Evolutionary conservation across 2,113 vertebrate genomes (phyloP), one percentile per base, ranked within the genome.

Genomic region (Nerophis ophidion): DNA sequence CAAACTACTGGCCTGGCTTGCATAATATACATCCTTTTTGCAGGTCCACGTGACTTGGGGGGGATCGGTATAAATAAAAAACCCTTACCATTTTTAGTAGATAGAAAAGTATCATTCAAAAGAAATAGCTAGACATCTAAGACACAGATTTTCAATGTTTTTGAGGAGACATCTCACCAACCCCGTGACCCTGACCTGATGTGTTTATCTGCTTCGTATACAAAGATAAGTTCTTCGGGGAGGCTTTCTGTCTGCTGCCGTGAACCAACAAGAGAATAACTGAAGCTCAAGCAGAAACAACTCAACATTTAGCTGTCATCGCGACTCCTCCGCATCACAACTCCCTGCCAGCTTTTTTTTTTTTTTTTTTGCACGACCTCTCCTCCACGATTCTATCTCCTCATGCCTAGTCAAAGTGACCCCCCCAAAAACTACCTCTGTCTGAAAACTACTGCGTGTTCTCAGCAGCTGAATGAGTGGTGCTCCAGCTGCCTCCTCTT

Each of bases 171-270:
- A 33, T 12, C n/a, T 50, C 66, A 49, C 66, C 54, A 56, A 66
- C 61, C 50, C 42, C 10, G 5, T 63, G 74, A 71, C 72, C 61
- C 77, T 68, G 75, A 79, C 81, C 60, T 42, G 67, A 66, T 66
- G 34, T n/a, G 60, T 74, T 48, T 65, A 69, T 61, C 3, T 49
- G 8, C 45, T 75, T 61, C 72, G 57, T 61, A 60, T 26, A 34
- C 60, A 60, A 68, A 78, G 65, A 76, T 60, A 64, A 76, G 59
- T 78, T 81, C 63, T 76, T 16, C 48, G 60, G 63, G 68, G 73
- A 73, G 66, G 65, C 60, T 80, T 84, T 72, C 82, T 75, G 74
- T 60, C 75, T 70, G 74, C 60, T 34, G 44, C 51, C 12, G 16
- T 45, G 53, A 71, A 73, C 69, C 60, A 33, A 68, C 13, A 56